Percentiles rank a stretch among this genome's conserved stretches.
Evolutionary conservation across 1,140 invertebrate genomes (phyloP).

Genomic region (Goniozus legneri): DNA sequence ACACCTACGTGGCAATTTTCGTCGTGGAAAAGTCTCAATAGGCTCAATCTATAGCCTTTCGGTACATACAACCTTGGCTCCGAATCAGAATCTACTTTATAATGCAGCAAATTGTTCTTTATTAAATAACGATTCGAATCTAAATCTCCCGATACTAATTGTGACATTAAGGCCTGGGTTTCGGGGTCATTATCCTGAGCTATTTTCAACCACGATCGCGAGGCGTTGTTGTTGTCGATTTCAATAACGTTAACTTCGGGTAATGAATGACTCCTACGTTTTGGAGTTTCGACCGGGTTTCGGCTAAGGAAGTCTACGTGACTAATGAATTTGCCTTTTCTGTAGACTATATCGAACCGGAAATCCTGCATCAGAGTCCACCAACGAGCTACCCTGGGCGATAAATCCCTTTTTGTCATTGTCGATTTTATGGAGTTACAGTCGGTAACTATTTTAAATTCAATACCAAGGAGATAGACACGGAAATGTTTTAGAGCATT

Average conservation of each 20-base stretch:
- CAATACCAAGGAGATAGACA: slow-evolving; percentile 11
- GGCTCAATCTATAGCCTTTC: not conserved
- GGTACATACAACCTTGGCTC: not conserved
- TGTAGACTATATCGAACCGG: not conserved
- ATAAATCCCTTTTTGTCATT: not conserved
- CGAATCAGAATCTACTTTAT: not conserved
- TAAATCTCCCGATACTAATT: not conserved
- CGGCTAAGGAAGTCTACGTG: not conserved
- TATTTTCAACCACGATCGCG: slow-evolving; percentile 2
- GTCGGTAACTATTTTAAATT: slow-evolving; percentile 17
- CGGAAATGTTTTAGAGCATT: slow-evolving; percentile 22
- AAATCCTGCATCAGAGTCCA: not conserved
- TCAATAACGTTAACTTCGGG: too few relatives aligned
- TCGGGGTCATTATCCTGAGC: not conserved
- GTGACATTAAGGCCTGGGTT: not conserved
- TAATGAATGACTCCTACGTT: not conserved
- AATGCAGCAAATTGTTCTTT: not conserved
- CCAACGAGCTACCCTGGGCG: not conserved
- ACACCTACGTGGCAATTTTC: not conserved
- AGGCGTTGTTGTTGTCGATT: too few relatives aligned
- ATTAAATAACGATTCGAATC: not conserved
- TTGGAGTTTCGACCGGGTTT: not conserved
- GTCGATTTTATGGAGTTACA: slow-evolving; percentile 14
- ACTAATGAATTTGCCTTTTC: not conserved
- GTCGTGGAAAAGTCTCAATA: not conserved